Evolutionary conservation across 92 coral and sea anemone species (phyloP).

Genomic region (Actinostola sp.): DNA sequence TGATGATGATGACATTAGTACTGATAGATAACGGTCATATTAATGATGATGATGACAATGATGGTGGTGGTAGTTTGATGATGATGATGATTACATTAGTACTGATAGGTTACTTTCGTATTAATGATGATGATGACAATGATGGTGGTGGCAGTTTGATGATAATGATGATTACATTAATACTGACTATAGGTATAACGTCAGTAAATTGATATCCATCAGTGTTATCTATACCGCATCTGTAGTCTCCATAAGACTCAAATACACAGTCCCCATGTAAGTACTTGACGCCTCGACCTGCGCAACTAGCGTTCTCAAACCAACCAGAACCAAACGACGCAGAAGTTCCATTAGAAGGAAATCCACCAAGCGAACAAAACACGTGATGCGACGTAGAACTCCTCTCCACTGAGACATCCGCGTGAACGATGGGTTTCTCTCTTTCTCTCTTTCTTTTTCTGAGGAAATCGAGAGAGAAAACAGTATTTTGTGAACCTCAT

Average conservation of each 20-base stretch:
- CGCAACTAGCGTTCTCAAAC: constrained; percentile 75
- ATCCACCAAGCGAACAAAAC: constrained; percentile 86
- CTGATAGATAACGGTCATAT: too few relatives aligned
- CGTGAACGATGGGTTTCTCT: constrained; percentile 67
- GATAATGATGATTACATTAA: too few relatives aligned
- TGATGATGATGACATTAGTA: too few relatives aligned
- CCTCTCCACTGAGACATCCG: constrained; percentile 96
- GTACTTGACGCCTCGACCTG: constrained; percentile 68
- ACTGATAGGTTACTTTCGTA: too few relatives aligned
- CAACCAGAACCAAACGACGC: constrained; percentile 83
- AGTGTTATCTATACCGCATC: constrained; percentile 22
- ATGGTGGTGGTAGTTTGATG: too few relatives aligned
- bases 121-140: too few relatives aligned
- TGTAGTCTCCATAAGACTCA: constrained; percentile 68
- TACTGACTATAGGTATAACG: too few relatives aligned
- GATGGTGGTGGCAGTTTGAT: too few relatives aligned
- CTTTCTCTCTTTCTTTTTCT: constrained; percentile 44
- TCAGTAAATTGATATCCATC: not conserved
- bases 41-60: too few relatives aligned
- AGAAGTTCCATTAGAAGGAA: constrained; percentile 90
- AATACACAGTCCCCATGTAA: constrained; percentile 40
- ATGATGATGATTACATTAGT: too few relatives aligned
- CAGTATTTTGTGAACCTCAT: too few relatives aligned
- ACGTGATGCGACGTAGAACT: constrained; percentile 75
- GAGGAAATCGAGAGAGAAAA: too few relatives aligned